Base-by-base conservation (phyloP, 2,113 vertebrate species). In the Helogale parvula region DNA sequence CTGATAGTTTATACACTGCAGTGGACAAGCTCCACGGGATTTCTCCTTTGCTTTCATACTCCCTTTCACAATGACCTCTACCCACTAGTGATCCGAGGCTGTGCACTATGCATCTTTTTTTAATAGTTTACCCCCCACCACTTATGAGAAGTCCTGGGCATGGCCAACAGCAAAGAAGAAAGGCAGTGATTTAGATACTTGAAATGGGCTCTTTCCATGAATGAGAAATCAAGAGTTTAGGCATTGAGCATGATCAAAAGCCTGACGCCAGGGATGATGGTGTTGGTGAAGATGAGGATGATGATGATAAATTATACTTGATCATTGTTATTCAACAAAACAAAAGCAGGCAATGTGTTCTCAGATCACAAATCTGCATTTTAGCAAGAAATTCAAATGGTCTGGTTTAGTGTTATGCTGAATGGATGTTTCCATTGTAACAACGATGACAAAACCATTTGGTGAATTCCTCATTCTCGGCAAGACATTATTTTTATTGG, bases 401-500 rank as follows among this genome's bases (percentile, higher is more conserved):
- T 84, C 74, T 72, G 45, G 29, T 47, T 94, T 91, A 47, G n/a
- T 85, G 57, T 65, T 54, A 38, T 57, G 92, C 38, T 97, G 87
- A 97, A 83, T 87, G 60, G 63, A 96, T 94, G 71, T 83, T 95
- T 97, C 96, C 35, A 65, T 93, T 94, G 83, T 63, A 93, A 52
- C 33, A 95, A 86, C 88, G 54, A 45, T 91, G 68, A 97, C 94
- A 95, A 82, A 94, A 81, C 93, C 87, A 87, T 98, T 96, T 63
- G 97, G 90, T 91, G 27, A 86, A 96, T 91, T 83, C 3, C 84
- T 93, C 88, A 63, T 86, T 96, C 88, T 81, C 96, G 47, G 31
- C 76, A 76, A 94, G 97, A 97, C 60, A 76, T 60, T 93, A 92
- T 96, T 97, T 98, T 98, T 97, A 89, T 15, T 54, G 95, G 81